These are phyloP conservation scores for Daphoenositta chrysoptera DNA, from an alignment of 2,113 vertebrate genomes.

Conservation along the genomic window DNA sequence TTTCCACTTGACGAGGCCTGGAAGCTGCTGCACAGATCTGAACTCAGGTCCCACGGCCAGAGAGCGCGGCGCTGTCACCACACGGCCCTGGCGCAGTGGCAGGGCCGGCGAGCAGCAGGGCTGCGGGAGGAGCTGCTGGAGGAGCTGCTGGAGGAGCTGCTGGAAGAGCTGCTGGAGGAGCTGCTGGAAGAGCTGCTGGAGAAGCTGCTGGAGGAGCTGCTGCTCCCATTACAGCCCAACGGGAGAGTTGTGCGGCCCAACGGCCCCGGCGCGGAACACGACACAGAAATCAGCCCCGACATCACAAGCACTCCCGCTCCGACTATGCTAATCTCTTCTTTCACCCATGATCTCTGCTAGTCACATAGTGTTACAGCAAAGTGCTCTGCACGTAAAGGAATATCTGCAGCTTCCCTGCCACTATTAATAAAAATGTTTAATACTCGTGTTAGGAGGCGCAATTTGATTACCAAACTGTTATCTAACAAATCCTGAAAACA, in stretches of 20 bases:
- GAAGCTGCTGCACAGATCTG: not conserved
- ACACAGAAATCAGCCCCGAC: not conserved
- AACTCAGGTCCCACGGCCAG: not conserved
- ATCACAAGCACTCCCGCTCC: not conserved
- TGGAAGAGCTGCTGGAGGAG: not conserved
- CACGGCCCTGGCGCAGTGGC: not conserved
- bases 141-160: not conserved
- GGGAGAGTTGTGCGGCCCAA: not conserved
- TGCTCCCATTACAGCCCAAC: accelerated
- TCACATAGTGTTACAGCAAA: constrained; percentile 14
- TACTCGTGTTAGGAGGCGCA: constrained; percentile 50
- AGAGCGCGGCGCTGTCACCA: not conserved
- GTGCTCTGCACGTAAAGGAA: constrained; percentile 21
- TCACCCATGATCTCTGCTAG: not conserved
- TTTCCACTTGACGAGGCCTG: constrained; percentile 21
- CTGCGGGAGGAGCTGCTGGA: not conserved
- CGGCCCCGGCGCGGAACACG: not conserved
- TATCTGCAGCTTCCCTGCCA: constrained; percentile 34
- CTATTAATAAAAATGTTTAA: constrained; percentile 64
- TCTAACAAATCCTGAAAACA: constrained; percentile 69
- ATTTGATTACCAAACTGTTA: constrained; percentile 69
- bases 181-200: not conserved
- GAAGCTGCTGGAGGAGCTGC: not conserved
- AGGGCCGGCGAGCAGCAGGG: not conserved
- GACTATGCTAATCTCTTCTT: not conserved